Percentiles rank a stretch among this genome's conserved stretches.
Conservation (phyloP, 2,888 invertebrate genomes). For the Koerneria pararmatus region DNA sequence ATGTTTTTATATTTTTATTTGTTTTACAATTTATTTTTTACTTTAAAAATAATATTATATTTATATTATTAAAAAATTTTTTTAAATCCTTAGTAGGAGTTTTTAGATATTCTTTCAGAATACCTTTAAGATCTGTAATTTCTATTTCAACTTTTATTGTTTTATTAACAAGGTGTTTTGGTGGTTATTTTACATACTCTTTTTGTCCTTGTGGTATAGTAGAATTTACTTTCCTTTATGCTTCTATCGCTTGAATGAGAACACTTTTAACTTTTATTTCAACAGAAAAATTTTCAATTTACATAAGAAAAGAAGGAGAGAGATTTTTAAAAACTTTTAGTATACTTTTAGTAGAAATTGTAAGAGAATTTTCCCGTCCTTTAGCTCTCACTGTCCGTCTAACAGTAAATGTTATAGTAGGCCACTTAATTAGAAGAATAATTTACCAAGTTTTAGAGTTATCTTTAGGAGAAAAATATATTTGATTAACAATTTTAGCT, state of each 20-base stretch:
- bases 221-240: constrained; percentile 65
- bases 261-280: constrained; percentile 43
- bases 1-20: constrained; percentile 46
- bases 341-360: constrained; percentile 42
- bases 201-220: constrained; percentile 48
- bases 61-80: constrained; percentile 41
- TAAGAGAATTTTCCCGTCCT: constrained; percentile 48
- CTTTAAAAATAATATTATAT: constrained; percentile 43
- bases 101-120: constrained; percentile 38
- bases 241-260: constrained; percentile 40
- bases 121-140: constrained; percentile 36
- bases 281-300: constrained; percentile 42
- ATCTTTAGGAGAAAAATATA: constrained; percentile 37
- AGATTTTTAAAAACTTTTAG: constrained; percentile 42
- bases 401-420: constrained; percentile 48
- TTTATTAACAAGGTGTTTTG: constrained; percentile 60
- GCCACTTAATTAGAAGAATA: constrained; percentile 44
- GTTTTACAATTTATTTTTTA: constrained; percentile 44
- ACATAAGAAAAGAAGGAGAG: constrained; percentile 43
- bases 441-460: constrained; percentile 39
- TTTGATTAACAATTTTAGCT: constrained; percentile 41
- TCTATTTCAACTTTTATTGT: constrained; percentile 54
- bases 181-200: constrained; percentile 55
- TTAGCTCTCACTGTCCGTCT: constrained; percentile 48
- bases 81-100: constrained; percentile 39